Conservation (phyloP, 64 coral and sea anemone genomes). For the Cladopsammia gracilis region DNA sequence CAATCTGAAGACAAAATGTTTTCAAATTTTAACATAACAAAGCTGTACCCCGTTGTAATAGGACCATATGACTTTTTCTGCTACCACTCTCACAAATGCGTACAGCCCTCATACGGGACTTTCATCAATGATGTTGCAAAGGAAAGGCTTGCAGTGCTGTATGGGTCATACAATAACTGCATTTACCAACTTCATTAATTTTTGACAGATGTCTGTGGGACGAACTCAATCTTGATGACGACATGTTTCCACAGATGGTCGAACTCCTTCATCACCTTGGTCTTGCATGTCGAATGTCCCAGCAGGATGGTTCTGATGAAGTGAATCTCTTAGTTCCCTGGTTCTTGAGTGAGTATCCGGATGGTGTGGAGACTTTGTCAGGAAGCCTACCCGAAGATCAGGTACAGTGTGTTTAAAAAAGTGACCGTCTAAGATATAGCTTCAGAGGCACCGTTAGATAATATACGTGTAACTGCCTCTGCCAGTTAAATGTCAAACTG, state of each 20-base stretch:
- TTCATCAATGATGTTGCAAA: too few relatives aligned
- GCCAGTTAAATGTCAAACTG: too few relatives aligned
- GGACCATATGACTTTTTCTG: too few relatives aligned
- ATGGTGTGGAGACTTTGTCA: background rate
- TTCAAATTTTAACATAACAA: too few relatives aligned
- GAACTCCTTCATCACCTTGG: slow-evolving; percentile 56
- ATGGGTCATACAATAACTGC: too few relatives aligned
- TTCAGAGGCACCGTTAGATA: background rate
- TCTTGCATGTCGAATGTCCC: slow-evolving; percentile 49
- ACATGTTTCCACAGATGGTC: slow-evolving; percentile 50
- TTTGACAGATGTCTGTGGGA: slow-evolving; percentile 60
- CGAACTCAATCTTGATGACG: slow-evolving; percentile 53
- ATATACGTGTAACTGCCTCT: too few relatives aligned
- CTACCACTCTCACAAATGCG: too few relatives aligned
- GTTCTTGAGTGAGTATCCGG: slow-evolving; percentile 53
- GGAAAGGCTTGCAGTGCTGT: too few relatives aligned
- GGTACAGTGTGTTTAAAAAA: background rate
- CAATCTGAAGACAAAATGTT: too few relatives aligned
- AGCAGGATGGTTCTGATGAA: background rate
- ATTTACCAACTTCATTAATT: background rate
- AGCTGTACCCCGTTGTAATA: too few relatives aligned
- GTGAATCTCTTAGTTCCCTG: slow-evolving; percentile 57
- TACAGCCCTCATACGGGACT: too few relatives aligned
- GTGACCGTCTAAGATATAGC: background rate
- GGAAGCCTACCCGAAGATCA: background rate